phyloP scores from a whole-genome alignment of 2,113 vertebrate genomes.

The Petromus typicus region DNA sequence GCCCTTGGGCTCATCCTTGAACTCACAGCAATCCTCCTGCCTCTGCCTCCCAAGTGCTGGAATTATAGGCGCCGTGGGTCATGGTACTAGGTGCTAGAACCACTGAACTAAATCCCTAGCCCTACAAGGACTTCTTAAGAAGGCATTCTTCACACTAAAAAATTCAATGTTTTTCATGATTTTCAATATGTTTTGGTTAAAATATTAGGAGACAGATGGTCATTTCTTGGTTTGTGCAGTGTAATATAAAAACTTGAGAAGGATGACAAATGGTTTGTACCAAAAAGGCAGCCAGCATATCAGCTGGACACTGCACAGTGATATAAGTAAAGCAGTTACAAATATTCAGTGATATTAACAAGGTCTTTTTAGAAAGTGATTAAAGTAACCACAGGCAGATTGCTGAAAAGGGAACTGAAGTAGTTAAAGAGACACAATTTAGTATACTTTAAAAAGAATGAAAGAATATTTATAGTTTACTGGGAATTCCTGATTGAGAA shows the following conservation, averaged over 20 bases:
- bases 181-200: neutral
- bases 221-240: neutral
- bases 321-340: constrained; percentile 58
- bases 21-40: no score
- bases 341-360: constrained; percentile 54
- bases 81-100: no score
- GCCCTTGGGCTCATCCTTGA: no score
- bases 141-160: neutral
- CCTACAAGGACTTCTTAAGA: neutral
- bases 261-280: constrained; percentile 9
- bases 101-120: no score
- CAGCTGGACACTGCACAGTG: constrained; percentile 26
- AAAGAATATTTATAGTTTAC: constrained; percentile 51
- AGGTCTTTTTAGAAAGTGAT: constrained; percentile 61
- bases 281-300: constrained; percentile 35
- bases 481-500: constrained; percentile 52
- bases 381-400: constrained; percentile 55
- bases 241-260: constrained; percentile 55
- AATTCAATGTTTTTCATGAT: neutral
- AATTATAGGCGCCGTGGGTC: no score
- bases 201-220: neutral
- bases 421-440: constrained; percentile 56
- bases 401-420: constrained; percentile 54
- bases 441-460: constrained; percentile 15
- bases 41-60: no score